phyloP scores from a whole-genome alignment of 1,140 invertebrate species.

The Drosophila ambigua region DNA sequence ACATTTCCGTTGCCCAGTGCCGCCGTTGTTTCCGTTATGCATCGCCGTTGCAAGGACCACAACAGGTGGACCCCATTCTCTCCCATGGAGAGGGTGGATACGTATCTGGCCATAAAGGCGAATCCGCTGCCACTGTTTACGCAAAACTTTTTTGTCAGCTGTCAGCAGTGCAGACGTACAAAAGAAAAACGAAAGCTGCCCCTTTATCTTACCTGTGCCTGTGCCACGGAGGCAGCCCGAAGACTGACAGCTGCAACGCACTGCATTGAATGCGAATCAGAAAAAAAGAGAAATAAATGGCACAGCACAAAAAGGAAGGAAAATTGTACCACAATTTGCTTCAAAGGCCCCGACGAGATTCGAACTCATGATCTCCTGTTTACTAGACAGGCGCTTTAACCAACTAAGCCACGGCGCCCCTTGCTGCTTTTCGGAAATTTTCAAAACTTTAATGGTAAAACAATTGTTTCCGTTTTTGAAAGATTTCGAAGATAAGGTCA shows the following conservation, averaged over 20 bases:
- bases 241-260: conserved; percentile 52
- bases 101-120: conserved; percentile 23
- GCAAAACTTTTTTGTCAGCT: conserved; percentile 74
- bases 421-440: neutral
- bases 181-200: conserved; percentile 50
- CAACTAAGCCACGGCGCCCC: conserved; percentile 87
- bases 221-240: conserved; percentile 11
- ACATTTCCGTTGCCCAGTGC: conserved; percentile 69
- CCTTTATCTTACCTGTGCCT: conserved; percentile 28
- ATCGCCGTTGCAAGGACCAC: conserved; percentile 60
- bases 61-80: conserved; percentile 56
- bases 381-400: conserved; percentile 88
- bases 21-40: conserved; percentile 66
- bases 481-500: too few species aligned
- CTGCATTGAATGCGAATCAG: conserved; percentile 25
- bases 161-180: conserved; percentile 68
- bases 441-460: neutral
- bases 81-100: conserved; percentile 3
- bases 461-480: neutral
- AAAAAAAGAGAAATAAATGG: conserved; percentile 2
- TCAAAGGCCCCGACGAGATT: conserved; percentile 86
- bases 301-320: neutral
- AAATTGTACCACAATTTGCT: neutral
- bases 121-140: conserved; percentile 59
- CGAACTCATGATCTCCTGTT: conserved; percentile 87